Percentiles rank a stretch among this genome's conserved stretches.
These are phyloP conservation scores for Microdon myrmicae DNA, from an alignment of 2,888 invertebrate genomes.

Conservation along the genomic window DNA sequence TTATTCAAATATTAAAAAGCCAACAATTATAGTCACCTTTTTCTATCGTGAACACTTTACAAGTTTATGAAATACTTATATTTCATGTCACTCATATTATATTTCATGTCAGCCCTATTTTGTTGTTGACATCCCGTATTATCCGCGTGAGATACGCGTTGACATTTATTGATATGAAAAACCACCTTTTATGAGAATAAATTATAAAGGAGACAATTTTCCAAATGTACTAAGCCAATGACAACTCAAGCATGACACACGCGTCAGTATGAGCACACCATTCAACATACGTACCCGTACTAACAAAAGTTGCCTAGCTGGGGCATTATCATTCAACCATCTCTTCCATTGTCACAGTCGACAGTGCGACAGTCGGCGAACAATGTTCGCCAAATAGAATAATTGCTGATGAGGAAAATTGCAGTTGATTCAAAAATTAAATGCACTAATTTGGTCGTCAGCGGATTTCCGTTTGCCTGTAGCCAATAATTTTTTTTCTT, in stretches of 20 bases:
- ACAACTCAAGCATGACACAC: conserved; percentile 21
- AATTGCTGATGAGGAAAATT: conserved; percentile 38
- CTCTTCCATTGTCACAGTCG: conserved; percentile 1
- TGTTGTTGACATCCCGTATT: too few relatives aligned
- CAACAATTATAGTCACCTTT: too few relatives aligned
- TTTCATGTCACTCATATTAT: too few relatives aligned
- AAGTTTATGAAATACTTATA: too few relatives aligned
- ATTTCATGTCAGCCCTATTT: too few relatives aligned
- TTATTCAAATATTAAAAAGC: too few relatives aligned
- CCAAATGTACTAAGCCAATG: conserved; percentile 23
- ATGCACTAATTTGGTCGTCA: conserved; percentile 46
- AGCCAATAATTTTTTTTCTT: conserved; percentile 17
- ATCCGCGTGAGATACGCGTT: too few relatives aligned
- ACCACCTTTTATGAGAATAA: too few relatives aligned
- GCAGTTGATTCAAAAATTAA: conserved; percentile 41
- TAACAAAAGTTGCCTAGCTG: too few relatives aligned
- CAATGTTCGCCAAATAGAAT: conserved; percentile 24
- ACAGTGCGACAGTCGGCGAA: background rate
- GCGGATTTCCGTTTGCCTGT: conserved; percentile 46
- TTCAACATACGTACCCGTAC: too few relatives aligned
- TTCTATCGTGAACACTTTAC: too few relatives aligned
- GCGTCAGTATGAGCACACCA: conserved; percentile 18
- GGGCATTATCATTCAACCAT: conserved; percentile 10
- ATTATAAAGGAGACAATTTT: conserved; percentile 41
- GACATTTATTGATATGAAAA: too few relatives aligned